A percentile compares a stretch with the other conserved stretches of the same genome.
Conservation (phyloP, 2,113 vertebrate species). For the Misgurnus anguillicaudatus region DNA sequence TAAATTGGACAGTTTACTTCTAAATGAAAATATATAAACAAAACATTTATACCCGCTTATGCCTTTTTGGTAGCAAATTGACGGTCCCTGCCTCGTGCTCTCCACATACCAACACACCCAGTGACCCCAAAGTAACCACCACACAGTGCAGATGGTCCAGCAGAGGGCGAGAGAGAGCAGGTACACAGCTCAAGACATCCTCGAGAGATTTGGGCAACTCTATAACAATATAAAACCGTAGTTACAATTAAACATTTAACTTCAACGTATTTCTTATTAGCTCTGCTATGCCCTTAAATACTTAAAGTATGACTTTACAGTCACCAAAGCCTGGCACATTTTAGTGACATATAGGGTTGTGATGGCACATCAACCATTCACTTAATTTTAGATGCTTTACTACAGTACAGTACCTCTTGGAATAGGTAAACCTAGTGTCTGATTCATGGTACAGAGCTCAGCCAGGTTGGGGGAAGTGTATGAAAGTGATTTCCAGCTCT, state of each 20-base stretch:
- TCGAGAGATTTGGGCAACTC: slow-evolving; percentile 72
- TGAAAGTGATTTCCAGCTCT: slow-evolving; percentile 83
- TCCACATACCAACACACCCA: slow-evolving; percentile 83
- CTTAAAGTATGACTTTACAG: neutral
- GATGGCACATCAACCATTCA: neutral
- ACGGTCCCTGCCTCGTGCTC: slow-evolving; percentile 70
- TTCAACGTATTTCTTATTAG: too few relatives aligned
- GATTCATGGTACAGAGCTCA: slow-evolving; percentile 83
- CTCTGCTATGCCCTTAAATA: too few relatives aligned
- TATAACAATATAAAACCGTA: slow-evolving; percentile 53
- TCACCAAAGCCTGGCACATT: neutral
- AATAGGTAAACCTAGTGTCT: slow-evolving; percentile 74
- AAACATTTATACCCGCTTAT: slow-evolving; percentile 62
- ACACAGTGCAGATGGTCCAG: slow-evolving; percentile 82
- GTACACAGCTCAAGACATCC: slow-evolving; percentile 71
- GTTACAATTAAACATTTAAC: neutral
- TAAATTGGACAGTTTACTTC: too few relatives aligned
- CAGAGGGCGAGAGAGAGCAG: slow-evolving; percentile 79
- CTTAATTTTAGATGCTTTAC: neutral
- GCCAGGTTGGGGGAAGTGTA: slow-evolving; percentile 85
- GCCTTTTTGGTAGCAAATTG: slow-evolving; percentile 67
- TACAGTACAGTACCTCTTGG: slow-evolving; percentile 75
- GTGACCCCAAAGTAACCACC: slow-evolving; percentile 80
- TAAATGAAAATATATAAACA: too few relatives aligned
- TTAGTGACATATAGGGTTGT: too few relatives aligned